Evolutionary conservation across 2,888 invertebrate genomes (phyloP).

Genomic region (Cotesia congregata): DNA sequence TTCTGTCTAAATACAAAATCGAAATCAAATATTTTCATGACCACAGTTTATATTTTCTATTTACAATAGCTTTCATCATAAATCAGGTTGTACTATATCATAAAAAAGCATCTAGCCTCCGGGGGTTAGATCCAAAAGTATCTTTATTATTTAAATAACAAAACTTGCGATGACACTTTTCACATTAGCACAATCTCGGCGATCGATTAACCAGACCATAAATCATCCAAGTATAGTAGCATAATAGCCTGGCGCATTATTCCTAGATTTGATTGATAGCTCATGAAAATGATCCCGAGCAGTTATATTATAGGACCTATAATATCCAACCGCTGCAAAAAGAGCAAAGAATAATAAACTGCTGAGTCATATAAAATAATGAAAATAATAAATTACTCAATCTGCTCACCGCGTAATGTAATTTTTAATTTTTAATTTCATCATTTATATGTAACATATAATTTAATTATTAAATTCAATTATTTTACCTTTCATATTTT

Average conservation of each 20-base stretch:
- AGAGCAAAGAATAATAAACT: not conserved
- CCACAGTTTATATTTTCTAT: no score
- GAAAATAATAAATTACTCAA: slow-evolving; percentile 1
- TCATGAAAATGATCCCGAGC: slow-evolving; percentile 18
- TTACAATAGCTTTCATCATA: no score
- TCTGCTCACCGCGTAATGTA: not conserved
- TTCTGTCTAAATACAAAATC: no score
- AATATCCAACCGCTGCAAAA: not conserved
- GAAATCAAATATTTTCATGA: no score
- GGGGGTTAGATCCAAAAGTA: not conserved
- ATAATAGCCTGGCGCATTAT: slow-evolving; percentile 27
- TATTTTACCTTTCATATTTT: no score
- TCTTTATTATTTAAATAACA: slow-evolving; percentile 8
- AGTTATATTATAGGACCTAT: not conserved
- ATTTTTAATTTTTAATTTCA: not conserved
- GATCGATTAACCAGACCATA: slow-evolving; percentile 28
- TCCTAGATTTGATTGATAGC: slow-evolving; percentile 40
- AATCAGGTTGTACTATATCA: no score
- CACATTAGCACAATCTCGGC: not conserved
- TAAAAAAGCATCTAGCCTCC: no score
- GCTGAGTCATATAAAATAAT: not conserved
- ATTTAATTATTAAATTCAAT: no score
- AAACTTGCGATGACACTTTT: slow-evolving; percentile 22
- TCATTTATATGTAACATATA: not conserved
- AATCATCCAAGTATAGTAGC: slow-evolving; percentile 31